phyloP scores from a whole-genome alignment of 2,113 vertebrate genomes.

The Microtus oregoni region DNA sequence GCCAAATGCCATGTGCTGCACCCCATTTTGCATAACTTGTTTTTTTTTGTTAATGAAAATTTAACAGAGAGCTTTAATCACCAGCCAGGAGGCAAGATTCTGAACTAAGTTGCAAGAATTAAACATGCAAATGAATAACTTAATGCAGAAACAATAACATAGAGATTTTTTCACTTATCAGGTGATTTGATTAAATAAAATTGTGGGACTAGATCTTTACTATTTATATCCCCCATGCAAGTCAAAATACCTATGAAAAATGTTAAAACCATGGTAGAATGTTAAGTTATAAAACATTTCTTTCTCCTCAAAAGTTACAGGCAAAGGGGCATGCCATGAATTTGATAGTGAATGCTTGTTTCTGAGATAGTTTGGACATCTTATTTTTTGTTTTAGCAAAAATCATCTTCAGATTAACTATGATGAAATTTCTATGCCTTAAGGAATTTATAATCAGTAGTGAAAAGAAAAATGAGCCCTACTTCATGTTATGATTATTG shows the following conservation, averaged over 20 bases:
- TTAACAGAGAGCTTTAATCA: neutral
- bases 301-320: conserved; percentile 8
- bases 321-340: neutral
- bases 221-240: neutral
- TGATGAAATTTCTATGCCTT: neutral
- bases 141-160: neutral
- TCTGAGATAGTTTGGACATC: conserved; percentile 9
- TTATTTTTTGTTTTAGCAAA: neutral
- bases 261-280: neutral
- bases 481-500: neutral
- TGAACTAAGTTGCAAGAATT: conserved; percentile 26
- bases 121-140: conserved; percentile 15
- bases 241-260: neutral
- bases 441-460: conserved; percentile 45
- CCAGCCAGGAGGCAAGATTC: neutral
- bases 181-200: neutral
- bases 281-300: neutral
- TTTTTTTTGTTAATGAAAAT: conserved; percentile 42
- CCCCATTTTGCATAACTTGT: neutral
- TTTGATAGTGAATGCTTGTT: neutral
- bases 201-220: conserved; percentile 12
- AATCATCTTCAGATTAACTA: neutral
- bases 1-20: neutral
- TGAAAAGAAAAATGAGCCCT: conserved; percentile 33
- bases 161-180: neutral